Evolutionary conservation across 1,140 invertebrate genomes (phyloP), one percentile per base, ranked within the genome.

Genomic region (Piezodorus guildinii): DNA sequence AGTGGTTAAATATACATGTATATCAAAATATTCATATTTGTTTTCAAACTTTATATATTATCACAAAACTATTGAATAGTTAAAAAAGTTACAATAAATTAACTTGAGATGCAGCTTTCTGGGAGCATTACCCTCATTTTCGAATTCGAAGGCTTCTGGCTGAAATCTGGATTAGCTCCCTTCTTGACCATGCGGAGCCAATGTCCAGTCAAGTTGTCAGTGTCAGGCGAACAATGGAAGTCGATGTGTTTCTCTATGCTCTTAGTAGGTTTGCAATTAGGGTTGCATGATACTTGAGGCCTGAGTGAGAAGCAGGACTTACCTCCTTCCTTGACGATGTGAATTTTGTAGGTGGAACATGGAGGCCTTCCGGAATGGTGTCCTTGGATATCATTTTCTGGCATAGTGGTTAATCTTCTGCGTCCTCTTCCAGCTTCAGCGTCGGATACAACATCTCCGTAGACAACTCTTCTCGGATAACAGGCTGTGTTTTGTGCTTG

Each of bases 291-390:
- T 0, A 78, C 74, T 5, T 83, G 51, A 0, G 77, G 74, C 14
- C 69, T 71, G 5, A 76, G 73, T 2, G 78, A 77, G 66, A 86
- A 83, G 71, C 83, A 85, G 25, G 78, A 75, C 61, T 78, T 71
- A 30, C 72, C 73, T 17, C 78, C 71, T 60, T 75, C 72, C 59
- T 69, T 64, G 46, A 65, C 21, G 21, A 63, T 63, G 21, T 67
- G 64, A 21, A 65, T 60, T 6, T 52, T 62, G 54, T 56, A 62
- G 52, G 61, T 69, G 64, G 70, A 70, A 25, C 19, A 60, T 21
- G 30, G 12, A 10, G 34, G 12, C 12, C 1, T 39, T 39, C 34
- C 12, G 6, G 34, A 1, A 8, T 39, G 34, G 1, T 39, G 34
- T 12, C 34, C 12, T 39, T 39, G 34, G 12, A 39, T 39, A 12